A percentile compares a stretch with the other conserved stretches of the same genome.
phyloP scores from a whole-genome alignment of 2,113 vertebrate species.

The Phyllostomus discolor region DNA sequence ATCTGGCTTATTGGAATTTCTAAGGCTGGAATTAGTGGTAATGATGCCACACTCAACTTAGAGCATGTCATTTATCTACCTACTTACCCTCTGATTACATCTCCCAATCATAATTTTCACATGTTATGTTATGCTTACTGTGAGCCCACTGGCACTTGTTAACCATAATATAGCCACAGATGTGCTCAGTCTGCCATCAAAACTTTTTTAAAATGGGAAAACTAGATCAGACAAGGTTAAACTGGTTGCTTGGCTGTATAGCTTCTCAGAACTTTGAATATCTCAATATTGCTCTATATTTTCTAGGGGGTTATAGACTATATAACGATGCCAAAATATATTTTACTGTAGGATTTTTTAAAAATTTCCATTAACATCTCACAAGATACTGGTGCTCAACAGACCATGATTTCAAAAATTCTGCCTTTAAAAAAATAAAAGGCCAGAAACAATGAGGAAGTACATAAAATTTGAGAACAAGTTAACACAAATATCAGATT shows the following conservation, averaged over 20 bases:
- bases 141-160: not conserved
- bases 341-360: not conserved
- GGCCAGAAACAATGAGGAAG: slow-evolving; percentile 11
- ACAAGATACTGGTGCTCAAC: not conserved
- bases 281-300: not conserved
- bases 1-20: not conserved
- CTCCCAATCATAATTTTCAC: not conserved
- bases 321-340: not conserved
- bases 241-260: not conserved
- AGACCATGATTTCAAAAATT: not conserved
- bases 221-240: not conserved
- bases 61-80: rapidly evolving
- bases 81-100: not conserved
- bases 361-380: not conserved
- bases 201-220: not conserved
- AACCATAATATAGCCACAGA: not conserved
- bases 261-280: not conserved
- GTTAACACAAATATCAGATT: slow-evolving; percentile 21
- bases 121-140: not conserved
- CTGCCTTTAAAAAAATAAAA: not conserved
- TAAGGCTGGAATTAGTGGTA: not conserved
- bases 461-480: slow-evolving; percentile 47
- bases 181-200: not conserved
- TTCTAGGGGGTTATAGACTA: not conserved
- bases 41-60: not conserved